Conservation (phyloP, 2,797 vertebrate genomes). For the Micromesistius poutassou region DNA sequence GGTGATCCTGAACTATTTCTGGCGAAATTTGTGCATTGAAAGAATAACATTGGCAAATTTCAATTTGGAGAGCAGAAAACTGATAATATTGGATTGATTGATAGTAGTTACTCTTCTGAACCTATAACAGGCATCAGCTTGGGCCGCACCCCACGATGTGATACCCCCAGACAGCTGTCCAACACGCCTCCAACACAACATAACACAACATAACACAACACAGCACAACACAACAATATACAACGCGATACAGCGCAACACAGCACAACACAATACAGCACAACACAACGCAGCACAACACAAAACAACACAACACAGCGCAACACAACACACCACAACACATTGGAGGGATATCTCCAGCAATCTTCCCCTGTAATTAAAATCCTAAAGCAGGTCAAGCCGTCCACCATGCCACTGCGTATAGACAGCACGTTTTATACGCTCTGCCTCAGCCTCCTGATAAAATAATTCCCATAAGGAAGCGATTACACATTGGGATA, state of each 20-base stretch:
- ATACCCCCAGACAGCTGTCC: not conserved
- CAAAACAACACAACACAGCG: not conserved
- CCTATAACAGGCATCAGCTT: not conserved
- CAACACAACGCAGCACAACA: too few relatives aligned
- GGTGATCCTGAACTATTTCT: not conserved
- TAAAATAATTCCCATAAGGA: conserved; percentile 72
- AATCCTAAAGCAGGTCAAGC: conserved; percentile 60
- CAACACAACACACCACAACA: conserved; percentile 33
- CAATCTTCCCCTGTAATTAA: conserved; percentile 57
- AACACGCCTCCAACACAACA: too few relatives aligned
- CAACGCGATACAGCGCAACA: too few relatives aligned
- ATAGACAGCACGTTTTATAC: conserved; percentile 47
- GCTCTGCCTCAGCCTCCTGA: conserved; percentile 46
- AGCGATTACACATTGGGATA: conserved; percentile 71
- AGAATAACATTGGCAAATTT: not conserved
- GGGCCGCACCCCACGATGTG: not conserved
- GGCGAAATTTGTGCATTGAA: not conserved
- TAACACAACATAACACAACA: too few relatives aligned
- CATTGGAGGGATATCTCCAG: conserved; percentile 58
- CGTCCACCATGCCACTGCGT: conserved; percentile 26
- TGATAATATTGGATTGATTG: not conserved
- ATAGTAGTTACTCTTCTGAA: not conserved
- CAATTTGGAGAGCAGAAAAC: not conserved
- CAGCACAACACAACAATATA: too few relatives aligned
- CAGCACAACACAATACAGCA: too few relatives aligned